Evolutionary conservation across 2,113 vertebrate species (phyloP).

Genomic region (Alaudala cheleensis): DNA sequence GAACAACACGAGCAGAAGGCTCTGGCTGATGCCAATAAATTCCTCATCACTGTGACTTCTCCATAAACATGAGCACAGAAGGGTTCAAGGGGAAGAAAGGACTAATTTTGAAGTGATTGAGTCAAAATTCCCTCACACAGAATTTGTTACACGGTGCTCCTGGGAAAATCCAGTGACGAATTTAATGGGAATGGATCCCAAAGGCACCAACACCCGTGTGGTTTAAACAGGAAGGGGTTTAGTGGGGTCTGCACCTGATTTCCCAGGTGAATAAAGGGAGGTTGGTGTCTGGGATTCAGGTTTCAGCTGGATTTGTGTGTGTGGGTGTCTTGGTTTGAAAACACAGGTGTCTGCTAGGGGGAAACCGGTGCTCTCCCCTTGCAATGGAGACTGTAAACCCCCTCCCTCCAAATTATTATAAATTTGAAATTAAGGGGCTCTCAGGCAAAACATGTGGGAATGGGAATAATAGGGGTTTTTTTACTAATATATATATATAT

Average conservation of each 20-base stretch:
- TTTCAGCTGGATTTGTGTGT: neutral
- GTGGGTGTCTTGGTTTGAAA: too few species aligned
- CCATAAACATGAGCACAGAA: constrained; percentile 36
- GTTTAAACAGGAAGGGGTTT: neutral
- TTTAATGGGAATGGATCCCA: neutral
- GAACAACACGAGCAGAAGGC: neutral
- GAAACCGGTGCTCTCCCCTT: too few species aligned
- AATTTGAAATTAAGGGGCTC: too few species aligned
- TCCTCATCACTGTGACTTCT: neutral
- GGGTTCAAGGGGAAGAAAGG: neutral
- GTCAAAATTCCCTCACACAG: neutral
- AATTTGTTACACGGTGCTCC: neutral
- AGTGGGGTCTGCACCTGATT: neutral
- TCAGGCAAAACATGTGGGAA: too few species aligned
- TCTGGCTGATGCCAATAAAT: neutral
- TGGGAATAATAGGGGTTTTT: too few species aligned
- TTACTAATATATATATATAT: too few species aligned
- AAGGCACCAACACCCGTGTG: neutral
- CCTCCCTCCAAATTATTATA: too few species aligned
- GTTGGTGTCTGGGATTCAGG: neutral
- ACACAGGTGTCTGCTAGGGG: too few species aligned
- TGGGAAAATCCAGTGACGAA: neutral
- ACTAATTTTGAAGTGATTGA: constrained; percentile 2
- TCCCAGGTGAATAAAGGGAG: neutral
- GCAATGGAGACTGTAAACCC: too few species aligned